Evolutionary conservation across 2,113 vertebrate species (phyloP).

Genomic region (Nothocercus nigrocapillus): DNA sequence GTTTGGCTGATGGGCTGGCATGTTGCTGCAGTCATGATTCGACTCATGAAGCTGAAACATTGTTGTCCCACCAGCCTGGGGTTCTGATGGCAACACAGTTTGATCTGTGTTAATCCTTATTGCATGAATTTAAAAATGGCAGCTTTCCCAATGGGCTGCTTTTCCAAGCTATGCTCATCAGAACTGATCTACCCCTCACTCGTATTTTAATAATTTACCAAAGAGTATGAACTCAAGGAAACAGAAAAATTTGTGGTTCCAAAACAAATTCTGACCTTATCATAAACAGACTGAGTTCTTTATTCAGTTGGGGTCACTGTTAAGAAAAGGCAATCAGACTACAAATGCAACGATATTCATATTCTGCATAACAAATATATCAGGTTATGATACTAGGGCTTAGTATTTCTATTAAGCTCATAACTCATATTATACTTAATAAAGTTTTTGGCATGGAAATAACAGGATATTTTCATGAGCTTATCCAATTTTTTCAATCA

Average conservation of each 20-base stretch:
- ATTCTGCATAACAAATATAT: background rate
- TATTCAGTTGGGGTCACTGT: background rate
- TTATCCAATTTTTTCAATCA: background rate
- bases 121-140: background rate
- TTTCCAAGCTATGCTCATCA: background rate
- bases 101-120: background rate
- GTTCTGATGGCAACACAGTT: background rate
- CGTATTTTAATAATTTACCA: background rate
- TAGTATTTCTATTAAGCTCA: background rate
- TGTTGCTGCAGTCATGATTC: background rate
- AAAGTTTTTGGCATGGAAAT: background rate
- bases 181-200: background rate
- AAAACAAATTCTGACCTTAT: background rate
- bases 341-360: background rate
- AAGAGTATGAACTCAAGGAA: background rate
- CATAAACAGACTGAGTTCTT: background rate
- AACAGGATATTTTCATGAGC: background rate
- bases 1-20: background rate
- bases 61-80: background rate
- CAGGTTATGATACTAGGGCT: background rate
- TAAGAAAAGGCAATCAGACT: background rate
- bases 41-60: background rate
- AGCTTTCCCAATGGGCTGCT: background rate
- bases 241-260: background rate
- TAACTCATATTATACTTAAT: conserved; percentile 9